Evolutionary conservation across 1,140 invertebrate genomes (phyloP).

Genomic region (Bombus breviceps): DNA sequence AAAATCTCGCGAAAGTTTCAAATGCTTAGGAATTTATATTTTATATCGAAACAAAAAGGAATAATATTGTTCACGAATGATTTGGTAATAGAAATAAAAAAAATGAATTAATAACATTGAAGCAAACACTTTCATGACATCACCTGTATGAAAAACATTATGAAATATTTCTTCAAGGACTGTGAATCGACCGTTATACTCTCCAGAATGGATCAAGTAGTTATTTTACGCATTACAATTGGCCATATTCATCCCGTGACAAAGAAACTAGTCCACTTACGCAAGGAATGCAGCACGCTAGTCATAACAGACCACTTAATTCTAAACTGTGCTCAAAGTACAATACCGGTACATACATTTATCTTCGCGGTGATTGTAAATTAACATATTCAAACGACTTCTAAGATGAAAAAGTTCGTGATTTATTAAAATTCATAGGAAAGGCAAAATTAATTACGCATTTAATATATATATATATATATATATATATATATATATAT

Average conservation of each 20-base stretch:
- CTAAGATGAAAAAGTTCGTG: background rate
- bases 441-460: background rate
- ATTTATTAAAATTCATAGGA: background rate
- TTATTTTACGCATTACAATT: background rate
- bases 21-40: background rate
- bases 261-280: background rate
- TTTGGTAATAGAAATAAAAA: background rate
- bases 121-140: background rate
- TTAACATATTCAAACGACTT: too few relatives aligned
- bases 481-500: too few relatives aligned
- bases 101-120: background rate
- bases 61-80: background rate
- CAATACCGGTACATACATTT: background rate
- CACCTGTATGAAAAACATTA: too few relatives aligned
- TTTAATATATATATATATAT: too few relatives aligned
- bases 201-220: background rate
- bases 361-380: too few relatives aligned
- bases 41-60: background rate
- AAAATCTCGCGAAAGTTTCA: too few relatives aligned
- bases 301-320: background rate
- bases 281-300: background rate
- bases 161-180: background rate
- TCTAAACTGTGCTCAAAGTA: background rate
- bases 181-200: background rate
- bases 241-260: background rate